Conservation (phyloP, 2,797 vertebrate genomes). For the Lycodopsis pacificus region DNA sequence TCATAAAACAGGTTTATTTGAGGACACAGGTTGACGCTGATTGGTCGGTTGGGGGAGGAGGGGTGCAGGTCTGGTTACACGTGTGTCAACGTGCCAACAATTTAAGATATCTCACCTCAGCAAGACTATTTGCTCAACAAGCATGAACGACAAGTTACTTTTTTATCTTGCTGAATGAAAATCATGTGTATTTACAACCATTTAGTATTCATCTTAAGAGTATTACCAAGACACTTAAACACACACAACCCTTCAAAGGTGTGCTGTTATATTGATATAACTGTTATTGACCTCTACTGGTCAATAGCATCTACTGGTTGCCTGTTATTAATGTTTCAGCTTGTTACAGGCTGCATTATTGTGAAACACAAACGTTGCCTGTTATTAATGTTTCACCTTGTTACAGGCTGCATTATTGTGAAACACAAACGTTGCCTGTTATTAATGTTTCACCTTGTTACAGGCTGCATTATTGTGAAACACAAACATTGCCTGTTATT, state of each 20-base stretch:
- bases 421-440: neutral
- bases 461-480: too few species aligned
- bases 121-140: neutral
- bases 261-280: neutral
- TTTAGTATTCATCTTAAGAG: neutral
- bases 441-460: neutral
- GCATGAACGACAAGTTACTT: neutral
- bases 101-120: neutral
- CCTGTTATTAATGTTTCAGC: too few species aligned
- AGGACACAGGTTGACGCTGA: conserved; percentile 55
- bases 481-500: neutral
- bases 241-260: neutral
- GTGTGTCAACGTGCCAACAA: neutral
- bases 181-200: neutral
- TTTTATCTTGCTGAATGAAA: neutral
- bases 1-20: conserved; percentile 38
- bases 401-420: too few species aligned
- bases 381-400: too few species aligned
- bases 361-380: too few species aligned
- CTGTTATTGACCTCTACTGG: neutral
- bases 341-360: too few species aligned
- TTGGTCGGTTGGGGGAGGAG: conserved; percentile 72
- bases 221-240: neutral
- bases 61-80: conserved; percentile 35
- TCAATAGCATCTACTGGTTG: too few species aligned